These are phyloP conservation scores for Epirrhoe alternata DNA, from an alignment of 2,888 invertebrate genomes.

Conservation along the genomic window DNA sequence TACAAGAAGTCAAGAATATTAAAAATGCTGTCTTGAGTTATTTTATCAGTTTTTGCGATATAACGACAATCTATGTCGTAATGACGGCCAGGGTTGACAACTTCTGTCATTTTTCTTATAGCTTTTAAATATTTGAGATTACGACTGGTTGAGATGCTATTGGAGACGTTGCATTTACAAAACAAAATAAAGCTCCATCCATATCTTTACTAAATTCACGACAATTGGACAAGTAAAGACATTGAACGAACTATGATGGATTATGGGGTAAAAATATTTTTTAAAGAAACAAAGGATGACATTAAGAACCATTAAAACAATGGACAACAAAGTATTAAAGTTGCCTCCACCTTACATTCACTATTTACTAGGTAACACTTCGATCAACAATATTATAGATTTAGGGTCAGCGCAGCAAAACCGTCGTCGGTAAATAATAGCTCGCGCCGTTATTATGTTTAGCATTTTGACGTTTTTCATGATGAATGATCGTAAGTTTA, in stretches of 20 bases:
- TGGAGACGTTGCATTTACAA: conserved; percentile 13
- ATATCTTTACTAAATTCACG: conserved; percentile 17
- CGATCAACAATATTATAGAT: no score
- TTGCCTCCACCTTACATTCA: conserved; percentile 50
- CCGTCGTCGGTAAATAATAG: no score
- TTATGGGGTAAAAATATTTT: conserved; percentile 14
- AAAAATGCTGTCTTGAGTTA: no score
- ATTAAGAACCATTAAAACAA: conserved; percentile 13
- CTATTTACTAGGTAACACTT: conserved; percentile 11
- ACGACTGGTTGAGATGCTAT: conserved; percentile 17
- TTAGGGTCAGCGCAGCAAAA: no score
- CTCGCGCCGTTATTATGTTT: no score
- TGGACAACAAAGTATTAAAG: conserved; percentile 40
- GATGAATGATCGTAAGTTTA: no score
- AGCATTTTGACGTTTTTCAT: no score
- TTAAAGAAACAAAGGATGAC: conserved; percentile 8
- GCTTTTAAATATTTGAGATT: not conserved
- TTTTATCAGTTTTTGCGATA: no score
- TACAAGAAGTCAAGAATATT: no score
- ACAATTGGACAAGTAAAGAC: conserved; percentile 11
- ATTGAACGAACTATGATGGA: conserved; percentile 14
- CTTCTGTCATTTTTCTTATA: no score
- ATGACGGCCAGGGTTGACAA: no score
- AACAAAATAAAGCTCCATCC: conserved; percentile 19
- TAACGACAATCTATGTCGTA: no score